Conservation (phyloP, 2,113 vertebrate species). For the Thunnus thynnus region DNA sequence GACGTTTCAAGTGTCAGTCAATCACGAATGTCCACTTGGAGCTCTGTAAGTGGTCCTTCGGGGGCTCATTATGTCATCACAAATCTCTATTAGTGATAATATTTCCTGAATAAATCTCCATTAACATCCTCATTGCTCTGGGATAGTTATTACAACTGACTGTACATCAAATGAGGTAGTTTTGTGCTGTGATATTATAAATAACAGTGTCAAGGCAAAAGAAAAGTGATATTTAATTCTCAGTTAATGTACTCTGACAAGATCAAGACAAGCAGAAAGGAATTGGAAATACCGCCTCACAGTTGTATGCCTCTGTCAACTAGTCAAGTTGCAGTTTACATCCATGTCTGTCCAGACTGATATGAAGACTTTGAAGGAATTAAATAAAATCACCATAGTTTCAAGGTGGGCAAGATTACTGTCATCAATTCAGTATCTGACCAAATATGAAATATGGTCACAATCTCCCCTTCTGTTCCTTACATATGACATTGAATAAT, state of each 20-base stretch:
- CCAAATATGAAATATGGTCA: too few relatives aligned
- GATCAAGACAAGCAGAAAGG: conserved; percentile 31
- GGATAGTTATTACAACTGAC: conserved; percentile 52
- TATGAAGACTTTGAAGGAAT: too few relatives aligned
- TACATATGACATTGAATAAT: too few relatives aligned
- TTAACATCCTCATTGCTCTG: conserved; percentile 45
- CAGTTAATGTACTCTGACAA: conserved; percentile 23
- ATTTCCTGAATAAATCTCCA: conserved; percentile 69
- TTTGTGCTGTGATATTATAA: conserved; percentile 29
- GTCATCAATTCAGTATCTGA: too few relatives aligned
- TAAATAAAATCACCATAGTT: too few relatives aligned
- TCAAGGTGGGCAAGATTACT: too few relatives aligned
- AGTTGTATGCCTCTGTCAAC: too few relatives aligned
- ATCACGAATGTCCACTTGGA: conserved; percentile 64
- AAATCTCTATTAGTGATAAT: conserved; percentile 62
- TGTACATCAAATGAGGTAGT: conserved; percentile 36
- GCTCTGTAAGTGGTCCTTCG: conserved; percentile 51
- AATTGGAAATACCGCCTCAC: too few relatives aligned
- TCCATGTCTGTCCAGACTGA: too few relatives aligned
- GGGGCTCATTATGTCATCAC: conserved; percentile 67
- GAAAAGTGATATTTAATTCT: conserved; percentile 36
- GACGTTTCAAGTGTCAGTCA: conserved; percentile 60
- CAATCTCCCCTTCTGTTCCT: too few relatives aligned
- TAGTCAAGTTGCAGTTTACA: too few relatives aligned
- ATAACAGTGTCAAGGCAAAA: conserved; percentile 29